Evolutionary conservation across 2,888 invertebrate species (phyloP).

Genomic region (Tipula vernalis): DNA sequence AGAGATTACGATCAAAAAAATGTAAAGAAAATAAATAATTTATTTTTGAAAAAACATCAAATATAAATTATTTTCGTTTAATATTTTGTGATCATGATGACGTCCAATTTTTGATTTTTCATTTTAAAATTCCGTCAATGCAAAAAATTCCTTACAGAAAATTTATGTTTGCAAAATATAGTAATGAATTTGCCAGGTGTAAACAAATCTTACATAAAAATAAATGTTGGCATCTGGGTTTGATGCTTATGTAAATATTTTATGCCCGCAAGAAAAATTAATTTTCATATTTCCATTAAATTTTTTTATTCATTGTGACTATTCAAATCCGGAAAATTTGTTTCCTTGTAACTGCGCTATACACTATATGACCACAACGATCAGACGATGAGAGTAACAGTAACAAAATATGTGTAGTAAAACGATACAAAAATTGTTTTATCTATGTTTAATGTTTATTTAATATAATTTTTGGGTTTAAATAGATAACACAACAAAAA

Average conservation of each 20-base stretch:
- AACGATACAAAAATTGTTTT: not conserved
- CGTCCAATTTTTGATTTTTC: not conserved
- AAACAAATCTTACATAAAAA: not conserved
- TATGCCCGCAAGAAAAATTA: not conserved
- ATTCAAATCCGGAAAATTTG: not conserved
- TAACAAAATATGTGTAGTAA: not conserved
- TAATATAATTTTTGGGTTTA: not conserved
- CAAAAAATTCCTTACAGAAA: not conserved
- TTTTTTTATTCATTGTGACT: not conserved
- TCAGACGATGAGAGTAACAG: not conserved
- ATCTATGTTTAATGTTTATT: not conserved
- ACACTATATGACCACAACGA: not conserved
- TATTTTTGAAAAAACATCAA: not conserved
- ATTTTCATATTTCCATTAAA: not conserved
- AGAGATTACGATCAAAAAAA: not conserved
- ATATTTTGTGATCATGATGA: not conserved
- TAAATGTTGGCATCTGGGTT: not conserved
- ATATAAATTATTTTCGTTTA: not conserved
- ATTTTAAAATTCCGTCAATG: not conserved
- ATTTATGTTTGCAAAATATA: not conserved
- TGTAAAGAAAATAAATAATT: not conserved
- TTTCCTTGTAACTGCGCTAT: not conserved
- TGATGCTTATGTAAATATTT: not conserved
- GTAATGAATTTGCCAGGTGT: not conserved
- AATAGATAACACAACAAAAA: not conserved